Evolutionary conservation across 2,888 invertebrate species (phyloP).

Genomic region (Choristoneura rosaceana): DNA sequence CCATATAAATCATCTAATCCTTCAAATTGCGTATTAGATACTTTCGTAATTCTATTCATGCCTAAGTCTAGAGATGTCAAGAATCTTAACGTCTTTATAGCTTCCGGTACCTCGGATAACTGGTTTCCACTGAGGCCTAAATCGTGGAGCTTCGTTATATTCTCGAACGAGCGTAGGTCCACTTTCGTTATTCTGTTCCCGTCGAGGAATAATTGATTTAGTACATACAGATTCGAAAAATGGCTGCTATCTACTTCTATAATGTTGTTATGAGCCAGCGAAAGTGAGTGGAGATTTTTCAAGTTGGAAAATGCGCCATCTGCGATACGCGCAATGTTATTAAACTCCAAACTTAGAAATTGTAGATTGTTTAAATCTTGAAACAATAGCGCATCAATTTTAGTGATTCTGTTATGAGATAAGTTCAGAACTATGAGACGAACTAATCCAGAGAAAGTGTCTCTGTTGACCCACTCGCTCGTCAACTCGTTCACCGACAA

Average conservation of each 20-base stretch:
- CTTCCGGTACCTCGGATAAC: constrained; percentile 89
- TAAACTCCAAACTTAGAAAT: constrained; percentile 90
- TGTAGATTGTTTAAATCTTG: constrained; percentile 91
- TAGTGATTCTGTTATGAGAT: constrained; percentile 89
- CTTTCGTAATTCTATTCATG: constrained; percentile 90
- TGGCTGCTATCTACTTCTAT: constrained; percentile 88
- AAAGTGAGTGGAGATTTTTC: constrained; percentile 91
- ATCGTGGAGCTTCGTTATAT: constrained; percentile 91
- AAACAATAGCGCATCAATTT: constrained; percentile 90
- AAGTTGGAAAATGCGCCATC: constrained; percentile 91
- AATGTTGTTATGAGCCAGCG: constrained; percentile 90
- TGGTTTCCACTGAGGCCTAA: constrained; percentile 91
- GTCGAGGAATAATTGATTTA: constrained; percentile 90
- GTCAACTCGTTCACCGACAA: constrained; percentile 90
- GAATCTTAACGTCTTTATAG: constrained; percentile 88
- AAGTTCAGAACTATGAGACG: constrained; percentile 91
- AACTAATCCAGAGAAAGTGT: constrained; percentile 90
- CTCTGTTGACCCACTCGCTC: constrained; percentile 91
- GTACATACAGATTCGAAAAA: constrained; percentile 89
- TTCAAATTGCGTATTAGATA: constrained; percentile 90
- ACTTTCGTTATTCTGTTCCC: constrained; percentile 89
- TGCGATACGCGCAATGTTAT: constrained; percentile 88
- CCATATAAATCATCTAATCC: constrained; percentile 91
- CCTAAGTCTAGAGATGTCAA: constrained; percentile 92
- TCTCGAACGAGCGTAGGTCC: constrained; percentile 90